Percentiles rank a stretch among this genome's conserved stretches.
phyloP scores from a whole-genome alignment of 1,140 invertebrate species.

The Bombus sibiricus region DNA sequence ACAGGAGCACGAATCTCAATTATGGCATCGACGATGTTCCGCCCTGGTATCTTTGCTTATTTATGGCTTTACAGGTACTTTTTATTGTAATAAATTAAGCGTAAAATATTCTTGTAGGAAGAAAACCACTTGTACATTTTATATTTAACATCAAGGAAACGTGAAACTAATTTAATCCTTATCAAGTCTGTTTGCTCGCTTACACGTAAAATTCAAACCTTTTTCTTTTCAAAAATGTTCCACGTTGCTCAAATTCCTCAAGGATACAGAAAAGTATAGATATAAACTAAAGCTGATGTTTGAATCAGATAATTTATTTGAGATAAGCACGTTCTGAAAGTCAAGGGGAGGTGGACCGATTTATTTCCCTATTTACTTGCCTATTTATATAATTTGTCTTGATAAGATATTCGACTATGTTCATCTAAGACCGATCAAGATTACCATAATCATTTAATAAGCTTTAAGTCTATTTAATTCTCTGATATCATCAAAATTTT shows the following conservation, averaged over 20 bases:
- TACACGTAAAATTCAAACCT: neutral
- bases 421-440: neutral
- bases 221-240: neutral
- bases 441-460: no score
- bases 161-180: neutral
- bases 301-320: neutral
- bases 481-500: neutral
- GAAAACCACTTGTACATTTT: neutral
- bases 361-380: neutral
- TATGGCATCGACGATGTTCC: conserved; percentile 93
- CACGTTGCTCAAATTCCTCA: neutral
- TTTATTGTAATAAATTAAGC: neutral
- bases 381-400: conserved; percentile 1
- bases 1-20: conserved; percentile 83
- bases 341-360: no score
- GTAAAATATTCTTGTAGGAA: neutral
- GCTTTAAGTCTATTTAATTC: neutral
- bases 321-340: neutral
- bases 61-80: conserved; percentile 91
- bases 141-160: neutral
- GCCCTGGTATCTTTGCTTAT: conserved; percentile 91
- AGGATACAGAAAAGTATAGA: neutral
- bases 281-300: neutral
- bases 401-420: neutral
- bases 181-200: neutral